These are phyloP conservation scores for Tangara arthus DNA, from an alignment of 2,797 vertebrate species.

Conservation along the genomic window DNA sequence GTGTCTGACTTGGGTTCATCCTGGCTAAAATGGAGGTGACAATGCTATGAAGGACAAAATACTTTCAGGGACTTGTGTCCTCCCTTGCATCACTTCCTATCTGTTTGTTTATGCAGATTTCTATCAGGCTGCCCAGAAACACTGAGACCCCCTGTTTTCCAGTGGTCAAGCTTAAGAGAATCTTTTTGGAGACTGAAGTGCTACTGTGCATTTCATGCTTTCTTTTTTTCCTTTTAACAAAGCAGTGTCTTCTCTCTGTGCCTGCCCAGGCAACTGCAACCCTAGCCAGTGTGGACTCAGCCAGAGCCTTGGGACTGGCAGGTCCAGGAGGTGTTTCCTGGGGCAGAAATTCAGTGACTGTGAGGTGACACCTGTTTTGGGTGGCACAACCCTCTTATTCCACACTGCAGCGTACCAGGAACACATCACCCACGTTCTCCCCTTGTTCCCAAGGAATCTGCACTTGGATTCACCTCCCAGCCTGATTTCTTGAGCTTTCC, in stretches of 20 bases:
- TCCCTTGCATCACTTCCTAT: not conserved
- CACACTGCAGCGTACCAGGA: not conserved
- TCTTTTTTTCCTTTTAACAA: not conserved
- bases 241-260: not conserved
- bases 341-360: not conserved
- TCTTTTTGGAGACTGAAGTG: not conserved
- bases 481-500: not conserved
- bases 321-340: not conserved
- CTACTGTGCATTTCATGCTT: not conserved
- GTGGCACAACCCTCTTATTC: not conserved
- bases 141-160: not conserved
- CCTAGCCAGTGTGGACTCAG: not conserved
- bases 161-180: not conserved
- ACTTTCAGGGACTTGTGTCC: not conserved
- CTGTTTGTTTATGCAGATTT: not conserved
- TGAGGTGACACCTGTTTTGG: not conserved
- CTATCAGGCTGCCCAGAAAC: not conserved
- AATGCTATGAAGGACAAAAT: not conserved
- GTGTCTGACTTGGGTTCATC: not conserved
- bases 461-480: not conserved
- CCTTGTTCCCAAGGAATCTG: not conserved
- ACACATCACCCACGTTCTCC: not conserved
- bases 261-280: not conserved
- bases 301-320: not conserved
- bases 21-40: not conserved